A percentile compares a stretch with the other conserved stretches of the same genome.
Conservation (phyloP, 2,113 vertebrate genomes). For the Phyllostomus hastatus region DNA sequence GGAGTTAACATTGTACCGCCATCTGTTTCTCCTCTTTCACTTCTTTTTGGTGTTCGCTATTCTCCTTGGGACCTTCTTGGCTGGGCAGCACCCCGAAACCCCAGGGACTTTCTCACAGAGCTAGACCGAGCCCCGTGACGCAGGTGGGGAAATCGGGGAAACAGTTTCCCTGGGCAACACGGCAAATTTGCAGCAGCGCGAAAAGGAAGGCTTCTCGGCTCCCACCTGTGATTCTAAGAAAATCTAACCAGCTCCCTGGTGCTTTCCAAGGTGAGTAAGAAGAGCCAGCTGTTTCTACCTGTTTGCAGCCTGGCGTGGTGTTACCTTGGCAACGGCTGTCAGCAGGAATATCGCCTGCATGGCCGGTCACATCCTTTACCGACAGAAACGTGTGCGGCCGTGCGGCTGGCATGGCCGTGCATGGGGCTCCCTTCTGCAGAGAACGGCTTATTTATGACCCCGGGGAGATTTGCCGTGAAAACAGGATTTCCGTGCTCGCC, state of each 20-base stretch:
- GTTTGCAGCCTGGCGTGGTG: conserved; percentile 62
- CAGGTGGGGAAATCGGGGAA: not conserved
- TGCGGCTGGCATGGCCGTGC: conserved; percentile 48
- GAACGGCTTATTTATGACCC: conserved; percentile 43
- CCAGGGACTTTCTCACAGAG: not conserved
- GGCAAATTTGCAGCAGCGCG: accelerated
- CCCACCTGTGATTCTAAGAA: not conserved
- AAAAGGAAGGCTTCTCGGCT: not conserved
- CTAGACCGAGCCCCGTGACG: too few species aligned
- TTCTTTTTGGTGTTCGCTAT: not conserved
- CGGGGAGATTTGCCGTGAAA: conserved; percentile 70
- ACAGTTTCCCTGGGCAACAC: accelerated
- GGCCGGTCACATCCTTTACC: conserved; percentile 62
- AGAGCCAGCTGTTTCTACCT: conserved; percentile 41
- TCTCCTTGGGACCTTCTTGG: not conserved
- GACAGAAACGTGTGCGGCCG: conserved; percentile 36
- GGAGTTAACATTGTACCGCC: not conserved
- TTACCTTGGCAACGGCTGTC: conserved; percentile 71
- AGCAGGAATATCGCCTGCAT: conserved; percentile 51
- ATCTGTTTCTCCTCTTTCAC: not conserved
- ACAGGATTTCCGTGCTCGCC: conserved; percentile 27
- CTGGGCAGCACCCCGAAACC: not conserved
- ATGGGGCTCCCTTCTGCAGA: not conserved
- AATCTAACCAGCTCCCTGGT: not conserved
- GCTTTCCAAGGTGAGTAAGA: conserved; percentile 60